Evolutionary conservation across 2,113 vertebrate species (phyloP).

Genomic region (Psophia crepitans): DNA sequence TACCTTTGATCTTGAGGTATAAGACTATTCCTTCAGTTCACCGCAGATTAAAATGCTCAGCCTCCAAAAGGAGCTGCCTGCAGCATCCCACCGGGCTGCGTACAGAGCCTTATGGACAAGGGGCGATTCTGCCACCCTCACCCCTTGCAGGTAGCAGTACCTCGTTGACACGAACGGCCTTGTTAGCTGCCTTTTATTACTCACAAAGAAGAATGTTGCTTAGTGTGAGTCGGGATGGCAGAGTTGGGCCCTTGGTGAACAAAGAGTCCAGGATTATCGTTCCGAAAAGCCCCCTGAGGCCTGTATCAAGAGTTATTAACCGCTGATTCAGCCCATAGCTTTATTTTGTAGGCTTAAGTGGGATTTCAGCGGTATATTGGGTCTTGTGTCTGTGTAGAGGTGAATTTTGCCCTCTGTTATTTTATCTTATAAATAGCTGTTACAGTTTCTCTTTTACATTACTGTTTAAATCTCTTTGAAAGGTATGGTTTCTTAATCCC

Average conservation of each 20-base stretch:
- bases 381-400: conserved; percentile 21
- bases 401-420: conserved; percentile 28
- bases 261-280: conserved; percentile 47
- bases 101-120: neutral
- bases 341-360: conserved; percentile 58
- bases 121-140: neutral
- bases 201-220: conserved; percentile 1
- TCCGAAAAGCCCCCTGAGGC: conserved; percentile 46
- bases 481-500: neutral
- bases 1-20: neutral
- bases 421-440: conserved; percentile 23
- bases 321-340: conserved; percentile 13
- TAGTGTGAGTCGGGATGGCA: neutral
- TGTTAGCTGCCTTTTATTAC: neutral
- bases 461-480: conserved; percentile 12
- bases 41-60: neutral
- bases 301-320: conserved; percentile 53
- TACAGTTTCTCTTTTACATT: conserved; percentile 7
- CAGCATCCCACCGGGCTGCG: neutral
- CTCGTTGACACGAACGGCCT: neutral
- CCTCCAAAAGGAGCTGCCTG: neutral
- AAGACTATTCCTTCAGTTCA: neutral
- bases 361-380: conserved; percentile 49
- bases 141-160: neutral
- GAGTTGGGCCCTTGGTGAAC: conserved; percentile 32